A percentile compares a stretch with the other conserved stretches of the same genome.
phyloP scores from a whole-genome alignment of 2,113 vertebrate species.

The Oceanodroma tethys region DNA sequence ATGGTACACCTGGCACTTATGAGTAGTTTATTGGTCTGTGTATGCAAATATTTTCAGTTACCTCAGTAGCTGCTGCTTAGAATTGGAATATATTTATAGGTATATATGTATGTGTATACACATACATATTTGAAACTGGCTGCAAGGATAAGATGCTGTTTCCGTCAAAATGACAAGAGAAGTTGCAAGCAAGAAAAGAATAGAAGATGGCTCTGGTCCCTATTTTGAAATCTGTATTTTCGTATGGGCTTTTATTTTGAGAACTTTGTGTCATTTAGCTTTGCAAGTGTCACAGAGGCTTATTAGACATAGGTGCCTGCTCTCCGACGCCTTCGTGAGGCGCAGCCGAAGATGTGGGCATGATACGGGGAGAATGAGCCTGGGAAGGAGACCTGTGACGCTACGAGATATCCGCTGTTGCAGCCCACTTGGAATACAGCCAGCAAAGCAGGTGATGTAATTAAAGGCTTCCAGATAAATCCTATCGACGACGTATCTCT shows the following conservation, averaged over 20 bases:
- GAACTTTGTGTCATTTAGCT: background rate
- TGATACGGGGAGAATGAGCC: background rate
- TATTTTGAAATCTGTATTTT: background rate
- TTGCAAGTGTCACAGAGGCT: background rate
- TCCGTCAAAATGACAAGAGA: background rate
- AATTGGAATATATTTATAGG: background rate
- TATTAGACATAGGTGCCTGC: fast-evolving
- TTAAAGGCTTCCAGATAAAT: no score
- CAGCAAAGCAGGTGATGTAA: background rate
- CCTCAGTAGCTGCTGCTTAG: constrained; percentile 2
- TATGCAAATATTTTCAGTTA: background rate
- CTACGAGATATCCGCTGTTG: fast-evolving
- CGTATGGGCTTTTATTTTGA: background rate
- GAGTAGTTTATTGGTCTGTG: background rate
- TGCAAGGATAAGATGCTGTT: background rate
- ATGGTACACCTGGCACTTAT: background rate
- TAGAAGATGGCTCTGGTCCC: background rate
- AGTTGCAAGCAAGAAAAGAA: background rate
- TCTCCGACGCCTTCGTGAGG: background rate
- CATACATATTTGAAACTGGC: background rate
- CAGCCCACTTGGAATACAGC: background rate
- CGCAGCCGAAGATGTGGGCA: fast-evolving
- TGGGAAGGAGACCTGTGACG: background rate
- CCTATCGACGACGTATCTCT: no score
- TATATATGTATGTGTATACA: background rate